Percentiles rank a stretch among this genome's conserved stretches.
These are phyloP conservation scores for Netelia fuscicornis DNA, from an alignment of 2,888 invertebrate genomes.

Conservation along the genomic window DNA sequence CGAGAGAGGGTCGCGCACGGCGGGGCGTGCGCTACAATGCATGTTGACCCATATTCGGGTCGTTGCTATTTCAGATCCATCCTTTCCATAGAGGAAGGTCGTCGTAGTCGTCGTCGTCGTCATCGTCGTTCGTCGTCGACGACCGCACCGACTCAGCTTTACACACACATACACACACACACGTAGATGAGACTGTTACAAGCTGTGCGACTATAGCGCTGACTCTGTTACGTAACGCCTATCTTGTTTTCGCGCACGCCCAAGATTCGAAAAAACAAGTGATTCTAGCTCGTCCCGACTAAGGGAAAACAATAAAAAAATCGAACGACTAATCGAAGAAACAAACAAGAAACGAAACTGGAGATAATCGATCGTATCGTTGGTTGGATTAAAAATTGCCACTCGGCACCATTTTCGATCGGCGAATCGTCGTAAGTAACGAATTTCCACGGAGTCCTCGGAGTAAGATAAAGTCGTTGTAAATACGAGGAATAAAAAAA, in stretches of 20 bases:
- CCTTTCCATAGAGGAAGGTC: constrained; percentile 85
- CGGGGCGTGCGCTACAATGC: constrained; percentile 84
- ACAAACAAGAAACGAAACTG: too few species aligned
- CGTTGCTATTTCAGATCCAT: constrained; percentile 85
- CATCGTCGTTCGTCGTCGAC: constrained; percentile 43
- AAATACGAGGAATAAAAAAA: background rate
- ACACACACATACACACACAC: background rate
- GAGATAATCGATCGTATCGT: too few species aligned
- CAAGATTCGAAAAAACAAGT: constrained; percentile 71
- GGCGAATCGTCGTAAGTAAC: too few species aligned
- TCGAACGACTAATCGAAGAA: background rate
- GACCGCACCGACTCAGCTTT: constrained; percentile 39
- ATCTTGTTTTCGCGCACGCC: constrained; percentile 74
- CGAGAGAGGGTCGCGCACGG: constrained; percentile 77
- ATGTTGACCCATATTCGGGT: constrained; percentile 85
- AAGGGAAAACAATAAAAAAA: background rate
- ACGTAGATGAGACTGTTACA: background rate
- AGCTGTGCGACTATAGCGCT: constrained; percentile 48
- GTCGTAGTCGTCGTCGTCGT: constrained; percentile 74
- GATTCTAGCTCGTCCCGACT: constrained; percentile 12
- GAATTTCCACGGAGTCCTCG: too few species aligned
- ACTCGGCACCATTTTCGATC: too few species aligned
- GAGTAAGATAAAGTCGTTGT: too few species aligned
- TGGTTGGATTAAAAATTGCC: too few species aligned
- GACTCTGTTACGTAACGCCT: constrained; percentile 77